Evolutionary conservation across 1,140 invertebrate species (phyloP).

Genomic region (Bombus pyrosoma): DNA sequence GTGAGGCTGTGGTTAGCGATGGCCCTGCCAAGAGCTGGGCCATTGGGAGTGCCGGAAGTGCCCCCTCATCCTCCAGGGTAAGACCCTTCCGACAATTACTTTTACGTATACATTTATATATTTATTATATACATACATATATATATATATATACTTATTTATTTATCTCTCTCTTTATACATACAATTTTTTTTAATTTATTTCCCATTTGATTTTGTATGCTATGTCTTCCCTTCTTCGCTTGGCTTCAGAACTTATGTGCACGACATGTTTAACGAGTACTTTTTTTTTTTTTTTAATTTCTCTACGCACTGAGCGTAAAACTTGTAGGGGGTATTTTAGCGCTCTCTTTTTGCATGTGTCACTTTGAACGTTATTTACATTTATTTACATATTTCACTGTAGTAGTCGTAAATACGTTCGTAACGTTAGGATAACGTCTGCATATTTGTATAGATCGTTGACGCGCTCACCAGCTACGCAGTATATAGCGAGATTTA

Average conservation of each 20-base stretch:
- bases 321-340: constrained; percentile 68
- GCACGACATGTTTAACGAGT: constrained; percentile 76
- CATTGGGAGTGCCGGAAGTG: constrained; percentile 82
- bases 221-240: constrained; percentile 80
- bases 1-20: constrained; percentile 83
- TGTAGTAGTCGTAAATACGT: background rate
- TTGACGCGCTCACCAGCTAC: background rate
- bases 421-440: background rate
- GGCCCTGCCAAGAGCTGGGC: constrained; percentile 82
- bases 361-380: constrained; percentile 37
- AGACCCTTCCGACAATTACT: constrained; percentile 83
- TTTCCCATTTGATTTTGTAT: constrained; percentile 78
- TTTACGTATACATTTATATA: constrained; percentile 71
- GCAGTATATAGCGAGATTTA: background rate
- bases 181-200: constrained; percentile 42
- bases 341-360: constrained; percentile 51
- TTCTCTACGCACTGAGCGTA: constrained; percentile 66
- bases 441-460: background rate
- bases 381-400: constrained; percentile 10
- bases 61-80: constrained; percentile 85
- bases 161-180: constrained; percentile 30
- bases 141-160: constrained; percentile 17
- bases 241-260: constrained; percentile 81
- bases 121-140: constrained; percentile 17
- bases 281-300: constrained; percentile 31